phyloP scores from a whole-genome alignment of 1,140 invertebrate genomes.

The Diabrotica undecimpunctata region DNA sequence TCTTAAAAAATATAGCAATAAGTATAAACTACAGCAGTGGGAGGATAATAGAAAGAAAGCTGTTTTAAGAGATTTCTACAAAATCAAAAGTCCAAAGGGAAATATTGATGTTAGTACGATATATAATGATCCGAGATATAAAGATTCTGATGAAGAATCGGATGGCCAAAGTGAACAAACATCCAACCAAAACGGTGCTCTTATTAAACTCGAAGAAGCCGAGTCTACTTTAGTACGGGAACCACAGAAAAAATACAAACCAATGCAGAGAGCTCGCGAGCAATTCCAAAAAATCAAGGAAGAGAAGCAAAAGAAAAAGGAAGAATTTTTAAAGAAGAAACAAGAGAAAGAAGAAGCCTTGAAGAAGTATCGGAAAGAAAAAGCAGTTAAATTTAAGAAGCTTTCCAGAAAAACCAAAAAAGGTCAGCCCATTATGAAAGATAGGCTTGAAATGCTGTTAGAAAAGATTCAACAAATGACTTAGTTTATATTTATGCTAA shows the following conservation, averaged over 20 bases:
- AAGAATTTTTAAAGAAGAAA: slow-evolving; percentile 51
- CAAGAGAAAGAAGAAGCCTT: slow-evolving; percentile 60
- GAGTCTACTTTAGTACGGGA: slow-evolving; percentile 28
- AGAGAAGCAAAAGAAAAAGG: slow-evolving; percentile 54
- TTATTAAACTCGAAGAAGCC: slow-evolving; percentile 8
- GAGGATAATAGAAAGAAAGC: slow-evolving; percentile 58
- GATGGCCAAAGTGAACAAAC: slow-evolving; percentile 7
- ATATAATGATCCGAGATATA: slow-evolving; percentile 14
- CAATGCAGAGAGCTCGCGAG: slow-evolving; percentile 54
- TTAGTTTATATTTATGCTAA: neutral
- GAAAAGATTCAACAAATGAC: slow-evolving; percentile 54
- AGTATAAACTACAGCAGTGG: slow-evolving; percentile 64
- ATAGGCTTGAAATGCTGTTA: slow-evolving; percentile 66
- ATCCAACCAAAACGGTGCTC: neutral
- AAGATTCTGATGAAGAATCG: slow-evolving; percentile 11
- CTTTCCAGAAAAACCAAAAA: slow-evolving; percentile 68
- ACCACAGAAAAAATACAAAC: slow-evolving; percentile 36
- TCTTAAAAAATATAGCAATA: slow-evolving; percentile 63
- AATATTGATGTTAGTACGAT: slow-evolving; percentile 18
- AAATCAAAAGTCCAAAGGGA: slow-evolving; percentile 48
- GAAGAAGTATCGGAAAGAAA: slow-evolving; percentile 62
- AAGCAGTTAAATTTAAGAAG: slow-evolving; percentile 61
- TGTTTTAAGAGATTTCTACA: slow-evolving; percentile 54
- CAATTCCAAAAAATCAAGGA: slow-evolving; percentile 55
- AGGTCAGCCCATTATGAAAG: slow-evolving; percentile 76